A percentile compares a stretch with the other conserved stretches of the same genome.
phyloP scores from a whole-genome alignment of 1,140 invertebrate species.

The Paralvinella palmiformis region DNA sequence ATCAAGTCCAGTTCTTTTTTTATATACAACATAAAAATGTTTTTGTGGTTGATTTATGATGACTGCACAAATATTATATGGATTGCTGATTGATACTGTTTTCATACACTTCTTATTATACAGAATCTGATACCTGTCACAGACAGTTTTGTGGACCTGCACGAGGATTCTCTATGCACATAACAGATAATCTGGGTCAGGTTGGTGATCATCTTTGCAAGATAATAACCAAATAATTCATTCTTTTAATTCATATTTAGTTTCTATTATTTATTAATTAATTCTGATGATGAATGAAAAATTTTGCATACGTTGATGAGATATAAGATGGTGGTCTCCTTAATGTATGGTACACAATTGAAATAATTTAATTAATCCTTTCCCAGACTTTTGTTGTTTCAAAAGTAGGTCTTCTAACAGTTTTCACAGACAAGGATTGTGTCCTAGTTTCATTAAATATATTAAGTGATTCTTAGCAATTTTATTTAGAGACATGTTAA shows the following conservation, averaged over 20 bases:
- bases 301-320: too few relatives aligned
- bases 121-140: constrained; percentile 14
- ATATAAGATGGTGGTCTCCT: background rate
- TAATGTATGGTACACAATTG: background rate
- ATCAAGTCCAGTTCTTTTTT: background rate
- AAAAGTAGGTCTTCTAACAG: background rate
- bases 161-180: constrained; percentile 78
- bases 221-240: too few relatives aligned
- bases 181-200: constrained; percentile 60
- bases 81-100: background rate
- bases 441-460: background rate
- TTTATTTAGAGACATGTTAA: background rate
- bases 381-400: background rate
- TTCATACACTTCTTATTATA: too few relatives aligned
- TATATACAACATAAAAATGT: background rate
- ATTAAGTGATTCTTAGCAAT: background rate
- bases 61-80: background rate
- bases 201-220: constrained; percentile 22
- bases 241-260: too few relatives aligned
- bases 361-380: background rate
- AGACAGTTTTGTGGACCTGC: constrained; percentile 55
- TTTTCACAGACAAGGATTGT: background rate
- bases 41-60: background rate
- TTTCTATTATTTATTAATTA: too few relatives aligned
- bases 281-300: too few relatives aligned